Conservation (phyloP, 2,888 invertebrate species). For the Willowsia nigromaculata region DNA sequence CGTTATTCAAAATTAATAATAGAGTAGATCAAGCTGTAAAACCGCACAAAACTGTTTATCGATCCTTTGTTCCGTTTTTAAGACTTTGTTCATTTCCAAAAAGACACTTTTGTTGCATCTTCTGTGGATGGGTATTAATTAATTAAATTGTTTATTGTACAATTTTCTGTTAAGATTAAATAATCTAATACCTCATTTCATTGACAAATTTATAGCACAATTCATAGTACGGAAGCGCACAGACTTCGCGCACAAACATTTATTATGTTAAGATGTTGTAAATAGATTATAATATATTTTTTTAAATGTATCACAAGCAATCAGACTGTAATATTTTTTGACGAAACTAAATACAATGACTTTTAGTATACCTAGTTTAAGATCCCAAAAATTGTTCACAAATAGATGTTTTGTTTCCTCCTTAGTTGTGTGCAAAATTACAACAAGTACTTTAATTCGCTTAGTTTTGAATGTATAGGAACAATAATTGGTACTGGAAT, state of each 20-base stretch:
- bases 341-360: neutral
- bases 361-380: conserved; percentile 32
- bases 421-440: neutral
- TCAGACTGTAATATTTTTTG: conserved; percentile 24
- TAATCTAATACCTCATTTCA: conserved; percentile 31
- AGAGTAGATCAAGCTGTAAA: conserved; percentile 51
- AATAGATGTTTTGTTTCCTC: conserved; percentile 33
- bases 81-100: neutral
- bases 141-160: neutral
- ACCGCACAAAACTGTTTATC: conserved; percentile 57
- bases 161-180: no score
- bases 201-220: conserved; percentile 56
- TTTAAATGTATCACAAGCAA: conserved; percentile 24
- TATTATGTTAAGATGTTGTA: conserved; percentile 55
- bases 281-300: conserved; percentile 43
- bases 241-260: conserved; percentile 63
- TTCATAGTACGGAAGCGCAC: conserved; percentile 69
- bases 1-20: conserved; percentile 43
- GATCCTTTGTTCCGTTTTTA: conserved; percentile 2
- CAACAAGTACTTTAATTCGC: neutral
- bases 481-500: neutral
- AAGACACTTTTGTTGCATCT: conserved; percentile 30
- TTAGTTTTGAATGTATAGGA: neutral
- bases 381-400: neutral
- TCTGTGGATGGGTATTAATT: conserved; percentile 46